Evolutionary conservation across 2,797 vertebrate genomes (phyloP).

Genomic region (Syndactyla subalaris): DNA sequence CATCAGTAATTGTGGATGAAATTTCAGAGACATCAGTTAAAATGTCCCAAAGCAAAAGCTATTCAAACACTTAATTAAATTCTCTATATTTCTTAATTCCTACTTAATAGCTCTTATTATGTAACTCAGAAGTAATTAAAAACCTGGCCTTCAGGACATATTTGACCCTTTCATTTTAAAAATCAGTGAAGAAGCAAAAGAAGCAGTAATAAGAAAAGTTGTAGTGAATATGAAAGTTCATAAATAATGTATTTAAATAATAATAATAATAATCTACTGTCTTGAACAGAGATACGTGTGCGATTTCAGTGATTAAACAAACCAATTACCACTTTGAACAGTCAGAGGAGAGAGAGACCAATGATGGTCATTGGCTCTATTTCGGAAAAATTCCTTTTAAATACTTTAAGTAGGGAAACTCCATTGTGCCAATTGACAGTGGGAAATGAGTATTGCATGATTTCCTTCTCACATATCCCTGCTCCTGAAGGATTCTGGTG

Average conservation of each 20-base stretch:
- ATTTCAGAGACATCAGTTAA: not conserved
- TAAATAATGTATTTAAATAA: not conserved
- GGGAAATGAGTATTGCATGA: not conserved
- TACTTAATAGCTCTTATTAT: not conserved
- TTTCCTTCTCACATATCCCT: not conserved
- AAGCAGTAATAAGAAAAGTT: not conserved
- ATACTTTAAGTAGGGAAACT: not conserved
- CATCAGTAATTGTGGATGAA: not conserved
- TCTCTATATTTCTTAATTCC: not conserved
- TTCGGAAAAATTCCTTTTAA: not conserved
- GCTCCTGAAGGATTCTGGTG: rapidly evolving
- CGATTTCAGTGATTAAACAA: not conserved
- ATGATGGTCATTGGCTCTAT: not conserved
- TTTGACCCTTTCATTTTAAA: not conserved
- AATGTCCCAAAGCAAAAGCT: not conserved
- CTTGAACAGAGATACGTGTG: not conserved
- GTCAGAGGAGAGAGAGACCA: not conserved
- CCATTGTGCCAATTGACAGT: not conserved
- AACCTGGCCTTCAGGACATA: not conserved
- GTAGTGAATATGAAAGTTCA: not conserved
- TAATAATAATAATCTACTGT: not conserved
- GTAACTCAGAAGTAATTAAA: not conserved
- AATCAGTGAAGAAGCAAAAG: not conserved
- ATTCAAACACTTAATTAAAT: not conserved
- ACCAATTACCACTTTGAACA: not conserved